phyloP scores from a whole-genome alignment of 2,113 vertebrate species.

The Nerophis lumbriciformis region DNA sequence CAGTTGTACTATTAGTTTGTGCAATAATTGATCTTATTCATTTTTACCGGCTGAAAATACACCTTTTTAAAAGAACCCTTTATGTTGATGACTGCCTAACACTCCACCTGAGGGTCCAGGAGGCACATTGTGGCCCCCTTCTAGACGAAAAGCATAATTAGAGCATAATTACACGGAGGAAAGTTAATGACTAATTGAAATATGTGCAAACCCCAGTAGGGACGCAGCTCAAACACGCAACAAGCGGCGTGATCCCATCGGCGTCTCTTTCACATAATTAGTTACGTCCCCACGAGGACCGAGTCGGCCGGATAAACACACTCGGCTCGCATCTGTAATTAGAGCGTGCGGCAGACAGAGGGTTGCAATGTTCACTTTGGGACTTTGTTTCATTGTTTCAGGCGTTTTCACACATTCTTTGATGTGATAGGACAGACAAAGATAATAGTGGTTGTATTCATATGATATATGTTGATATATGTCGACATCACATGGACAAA shows the following conservation, averaged over 20 bases:
- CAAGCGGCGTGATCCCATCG: conserved; percentile 22
- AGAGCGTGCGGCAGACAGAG: not conserved
- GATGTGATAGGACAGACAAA: not conserved
- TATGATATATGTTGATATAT: too few species aligned
- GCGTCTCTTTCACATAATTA: conserved; percentile 34
- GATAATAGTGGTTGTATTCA: too few species aligned
- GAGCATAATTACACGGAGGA: conserved; percentile 17
- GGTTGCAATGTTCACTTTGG: conserved; percentile 14
- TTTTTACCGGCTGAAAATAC: too few species aligned
- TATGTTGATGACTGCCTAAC: not conserved
- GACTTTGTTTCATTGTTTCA: not conserved
- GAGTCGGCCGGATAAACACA: conserved; percentile 14
- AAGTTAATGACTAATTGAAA: conserved; percentile 19
- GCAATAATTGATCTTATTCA: too few species aligned
- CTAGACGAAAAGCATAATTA: conserved; percentile 18
- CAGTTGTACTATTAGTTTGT: too few species aligned
- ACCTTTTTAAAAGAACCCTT: not conserved
- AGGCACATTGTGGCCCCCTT: conserved; percentile 9
- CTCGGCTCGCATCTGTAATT: conserved; percentile 18
- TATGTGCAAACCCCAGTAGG: conserved; percentile 8
- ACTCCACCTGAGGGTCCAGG: conserved; percentile 6
- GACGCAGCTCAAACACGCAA: conserved; percentile 13
- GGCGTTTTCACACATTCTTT: not conserved
- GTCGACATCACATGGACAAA: too few species aligned
- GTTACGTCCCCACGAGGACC: conserved; percentile 14